Conservation (phyloP, 2,797 vertebrate genomes). For the Luscinia luscinia region DNA sequence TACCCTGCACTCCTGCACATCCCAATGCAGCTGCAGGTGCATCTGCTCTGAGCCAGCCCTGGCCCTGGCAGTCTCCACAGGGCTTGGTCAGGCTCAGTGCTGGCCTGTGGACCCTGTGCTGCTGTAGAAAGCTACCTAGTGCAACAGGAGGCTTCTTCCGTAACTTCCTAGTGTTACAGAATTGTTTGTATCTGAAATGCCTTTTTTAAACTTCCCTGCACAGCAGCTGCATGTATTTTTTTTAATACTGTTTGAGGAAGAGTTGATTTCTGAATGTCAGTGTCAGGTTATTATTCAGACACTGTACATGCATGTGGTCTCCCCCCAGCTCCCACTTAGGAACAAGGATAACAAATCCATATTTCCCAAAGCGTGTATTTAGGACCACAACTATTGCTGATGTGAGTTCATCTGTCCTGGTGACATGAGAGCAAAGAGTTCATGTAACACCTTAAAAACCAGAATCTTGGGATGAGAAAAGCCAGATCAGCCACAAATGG, state of each 20-base stretch:
- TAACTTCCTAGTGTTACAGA: background rate
- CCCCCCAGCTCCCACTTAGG: background rate
- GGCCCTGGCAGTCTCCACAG: background rate
- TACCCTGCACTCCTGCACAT: background rate
- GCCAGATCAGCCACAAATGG: background rate
- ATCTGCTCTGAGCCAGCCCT: background rate
- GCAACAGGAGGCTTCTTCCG: no score
- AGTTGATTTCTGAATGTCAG: background rate
- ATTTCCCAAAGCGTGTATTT: background rate
- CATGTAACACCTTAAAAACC: background rate
- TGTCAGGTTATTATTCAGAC: background rate
- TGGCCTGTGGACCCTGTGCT: background rate
- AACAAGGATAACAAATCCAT: background rate
- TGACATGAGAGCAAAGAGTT: background rate
- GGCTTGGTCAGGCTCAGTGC: background rate
- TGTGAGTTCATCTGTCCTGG: background rate
- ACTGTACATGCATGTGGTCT: background rate
- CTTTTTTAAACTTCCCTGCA: background rate
- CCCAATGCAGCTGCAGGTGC: rapidly evolving
- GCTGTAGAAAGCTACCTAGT: background rate
- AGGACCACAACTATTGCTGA: rapidly evolving
- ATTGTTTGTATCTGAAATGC: background rate
- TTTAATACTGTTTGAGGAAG: background rate
- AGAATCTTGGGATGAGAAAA: background rate
- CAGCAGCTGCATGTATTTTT: background rate